Evolutionary conservation across 2,113 vertebrate genomes (phyloP).

Genomic region (Scomber japonicus): DNA sequence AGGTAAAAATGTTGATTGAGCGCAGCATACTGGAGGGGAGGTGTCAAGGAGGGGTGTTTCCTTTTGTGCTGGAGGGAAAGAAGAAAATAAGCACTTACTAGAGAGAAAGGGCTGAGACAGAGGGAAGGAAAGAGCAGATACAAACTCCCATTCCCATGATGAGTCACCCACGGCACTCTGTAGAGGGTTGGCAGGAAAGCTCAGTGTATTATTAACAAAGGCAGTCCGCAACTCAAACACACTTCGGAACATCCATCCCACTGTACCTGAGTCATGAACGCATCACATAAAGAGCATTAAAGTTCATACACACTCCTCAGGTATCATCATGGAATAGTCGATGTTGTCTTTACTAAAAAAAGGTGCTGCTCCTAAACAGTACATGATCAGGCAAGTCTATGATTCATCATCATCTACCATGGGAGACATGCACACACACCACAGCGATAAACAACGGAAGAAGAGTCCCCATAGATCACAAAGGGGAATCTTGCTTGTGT

Average conservation of each 20-base stretch:
- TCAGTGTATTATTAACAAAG: too few relatives aligned
- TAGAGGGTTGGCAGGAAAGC: background rate
- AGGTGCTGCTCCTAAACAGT: slow-evolving; percentile 40
- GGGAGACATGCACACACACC: slow-evolving; percentile 51
- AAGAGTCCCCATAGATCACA: slow-evolving; percentile 71
- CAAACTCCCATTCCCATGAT: slow-evolving; percentile 7
- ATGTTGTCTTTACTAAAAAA: slow-evolving; percentile 37
- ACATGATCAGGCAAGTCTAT: slow-evolving; percentile 76
- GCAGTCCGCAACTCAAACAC: too few relatives aligned
- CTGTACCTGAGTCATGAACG: too few relatives aligned
- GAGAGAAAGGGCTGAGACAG: background rate
- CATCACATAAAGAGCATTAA: background rate
- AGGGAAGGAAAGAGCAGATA: background rate
- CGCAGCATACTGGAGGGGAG: background rate
- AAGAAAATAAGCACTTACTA: slow-evolving; percentile 2
- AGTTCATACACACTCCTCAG: background rate
- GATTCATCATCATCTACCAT: slow-evolving; percentile 64
- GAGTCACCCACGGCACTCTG: background rate
- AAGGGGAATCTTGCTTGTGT: slow-evolving; percentile 56
- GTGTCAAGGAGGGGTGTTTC: background rate
- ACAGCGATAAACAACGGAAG: slow-evolving; percentile 74
- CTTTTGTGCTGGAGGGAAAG: background rate
- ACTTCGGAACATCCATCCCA: too few relatives aligned
- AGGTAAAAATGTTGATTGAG: background rate
- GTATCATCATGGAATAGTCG: slow-evolving; percentile 19